phyloP scores from a whole-genome alignment of 2,888 invertebrate genomes.

The Lasioglossum zephyrum region DNA sequence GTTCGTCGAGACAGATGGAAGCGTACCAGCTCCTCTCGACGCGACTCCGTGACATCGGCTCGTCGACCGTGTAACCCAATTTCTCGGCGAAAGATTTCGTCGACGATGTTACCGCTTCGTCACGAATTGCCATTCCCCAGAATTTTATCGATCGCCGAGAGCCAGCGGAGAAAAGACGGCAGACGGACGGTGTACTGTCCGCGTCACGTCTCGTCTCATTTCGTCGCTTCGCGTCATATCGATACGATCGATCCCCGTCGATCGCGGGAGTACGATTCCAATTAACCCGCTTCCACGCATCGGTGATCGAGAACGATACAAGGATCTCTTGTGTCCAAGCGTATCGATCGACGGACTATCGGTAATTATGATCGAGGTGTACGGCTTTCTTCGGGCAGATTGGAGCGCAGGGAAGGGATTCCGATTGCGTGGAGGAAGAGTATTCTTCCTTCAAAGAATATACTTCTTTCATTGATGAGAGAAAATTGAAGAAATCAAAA shows the following conservation, averaged over 20 bases:
- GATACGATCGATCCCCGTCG: constrained; percentile 65
- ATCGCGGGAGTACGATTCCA: constrained; percentile 70
- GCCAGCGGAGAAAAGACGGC: background rate
- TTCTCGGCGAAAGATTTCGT: constrained; percentile 59
- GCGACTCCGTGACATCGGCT: constrained; percentile 52
- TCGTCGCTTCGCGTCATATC: constrained; percentile 34
- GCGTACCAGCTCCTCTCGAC: constrained; percentile 8
- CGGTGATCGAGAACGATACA: constrained; percentile 73
- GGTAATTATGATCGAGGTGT: constrained; percentile 58
- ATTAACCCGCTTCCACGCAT: constrained; percentile 77
- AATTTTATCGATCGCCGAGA: constrained; percentile 71
- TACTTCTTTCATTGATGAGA: no score
- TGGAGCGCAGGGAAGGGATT: background rate
- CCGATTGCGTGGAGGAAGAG: constrained; percentile 8
- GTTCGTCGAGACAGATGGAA: background rate
- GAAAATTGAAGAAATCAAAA: no score
- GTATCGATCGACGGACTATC: constrained; percentile 50
- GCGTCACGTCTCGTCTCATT: background rate
- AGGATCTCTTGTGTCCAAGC: constrained; percentile 57
- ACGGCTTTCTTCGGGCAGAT: background rate
- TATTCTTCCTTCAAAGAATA: no score
- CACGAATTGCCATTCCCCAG: constrained; percentile 74
- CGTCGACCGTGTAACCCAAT: constrained; percentile 71
- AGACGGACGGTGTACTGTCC: background rate
- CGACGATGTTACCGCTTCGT: constrained; percentile 64